These are phyloP conservation scores for Orthonyx spaldingii DNA, from an alignment of 2,113 vertebrate species.

Conservation along the genomic window DNA sequence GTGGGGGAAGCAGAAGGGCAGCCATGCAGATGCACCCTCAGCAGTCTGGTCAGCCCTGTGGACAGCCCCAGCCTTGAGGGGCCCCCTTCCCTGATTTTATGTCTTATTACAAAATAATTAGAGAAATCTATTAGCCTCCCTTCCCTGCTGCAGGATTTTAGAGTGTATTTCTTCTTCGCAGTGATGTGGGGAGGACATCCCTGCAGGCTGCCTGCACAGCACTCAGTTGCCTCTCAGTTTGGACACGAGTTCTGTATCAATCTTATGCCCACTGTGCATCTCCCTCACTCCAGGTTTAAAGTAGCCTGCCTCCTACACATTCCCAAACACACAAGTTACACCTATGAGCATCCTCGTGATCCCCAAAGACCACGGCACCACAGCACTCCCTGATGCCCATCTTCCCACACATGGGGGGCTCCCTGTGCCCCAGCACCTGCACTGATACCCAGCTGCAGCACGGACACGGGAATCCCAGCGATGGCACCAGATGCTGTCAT, in stretches of 20 bases:
- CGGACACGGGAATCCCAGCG: fast-evolving
- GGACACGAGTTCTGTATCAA: not conserved
- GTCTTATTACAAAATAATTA: not conserved
- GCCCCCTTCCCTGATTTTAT: not conserved
- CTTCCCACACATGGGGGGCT: not conserved
- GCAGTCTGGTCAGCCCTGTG: not conserved
- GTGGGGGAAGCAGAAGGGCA: not conserved
- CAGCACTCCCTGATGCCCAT: not conserved
- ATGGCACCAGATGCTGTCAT: not conserved
- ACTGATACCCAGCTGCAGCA: not conserved
- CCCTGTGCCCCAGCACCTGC: not conserved
- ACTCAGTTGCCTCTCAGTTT: not conserved
- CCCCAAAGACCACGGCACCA: fast-evolving
- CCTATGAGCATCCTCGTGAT: not conserved
- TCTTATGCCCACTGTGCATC: not conserved
- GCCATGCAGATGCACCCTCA: not conserved
- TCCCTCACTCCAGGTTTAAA: not conserved
- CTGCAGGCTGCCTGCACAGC: not conserved
- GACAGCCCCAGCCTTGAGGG: not conserved
- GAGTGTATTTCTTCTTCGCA: not conserved
- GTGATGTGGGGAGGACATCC: not conserved
- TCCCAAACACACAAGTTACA: not conserved
- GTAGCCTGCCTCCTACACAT: not conserved
- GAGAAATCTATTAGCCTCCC: not conserved
- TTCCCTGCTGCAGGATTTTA: not conserved